phyloP scores from a whole-genome alignment of 2,113 vertebrate genomes.

The human region DNA sequence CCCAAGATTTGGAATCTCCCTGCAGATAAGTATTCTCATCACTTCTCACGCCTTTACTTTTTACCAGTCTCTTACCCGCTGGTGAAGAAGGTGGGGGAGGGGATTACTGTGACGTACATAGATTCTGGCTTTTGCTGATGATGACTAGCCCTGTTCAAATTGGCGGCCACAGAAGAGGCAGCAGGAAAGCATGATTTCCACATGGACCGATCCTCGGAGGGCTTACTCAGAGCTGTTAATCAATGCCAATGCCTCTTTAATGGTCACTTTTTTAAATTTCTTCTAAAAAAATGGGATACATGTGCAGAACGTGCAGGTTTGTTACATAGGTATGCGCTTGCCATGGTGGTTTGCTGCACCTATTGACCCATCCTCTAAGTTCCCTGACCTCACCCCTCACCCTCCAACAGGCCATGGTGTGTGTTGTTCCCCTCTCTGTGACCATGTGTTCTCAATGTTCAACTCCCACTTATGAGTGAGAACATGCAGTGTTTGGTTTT shows the following conservation, averaged over 20 bases:
- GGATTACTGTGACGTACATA: neutral
- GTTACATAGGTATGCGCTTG: no score
- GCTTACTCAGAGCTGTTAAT: constrained; percentile 40
- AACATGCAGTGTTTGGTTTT: no score
- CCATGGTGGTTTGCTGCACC: no score
- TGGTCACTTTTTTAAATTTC: neutral
- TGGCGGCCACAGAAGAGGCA: neutral
- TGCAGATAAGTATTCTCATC: neutral
- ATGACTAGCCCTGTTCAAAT: neutral
- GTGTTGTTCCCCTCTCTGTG: no score
- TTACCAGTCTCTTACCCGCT: neutral
- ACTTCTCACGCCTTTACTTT: neutral
- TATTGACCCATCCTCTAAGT: no score
- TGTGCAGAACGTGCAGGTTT: no score
- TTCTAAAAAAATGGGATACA: neutral
- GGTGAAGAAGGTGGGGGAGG: neutral
- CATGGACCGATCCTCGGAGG: neutral
- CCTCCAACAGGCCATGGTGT: no score
- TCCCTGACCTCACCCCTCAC: no score
- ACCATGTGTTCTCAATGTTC: no score
- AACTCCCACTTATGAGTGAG: no score
- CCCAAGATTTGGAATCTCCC: neutral
- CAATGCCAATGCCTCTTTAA: constrained; percentile 33
- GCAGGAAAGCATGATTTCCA: neutral
- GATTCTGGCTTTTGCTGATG: neutral